Percentiles rank a stretch among this genome's conserved stretches.
Evolutionary conservation across 2,113 vertebrate species (phyloP).

Genomic region (Neotragus moschatus): DNA sequence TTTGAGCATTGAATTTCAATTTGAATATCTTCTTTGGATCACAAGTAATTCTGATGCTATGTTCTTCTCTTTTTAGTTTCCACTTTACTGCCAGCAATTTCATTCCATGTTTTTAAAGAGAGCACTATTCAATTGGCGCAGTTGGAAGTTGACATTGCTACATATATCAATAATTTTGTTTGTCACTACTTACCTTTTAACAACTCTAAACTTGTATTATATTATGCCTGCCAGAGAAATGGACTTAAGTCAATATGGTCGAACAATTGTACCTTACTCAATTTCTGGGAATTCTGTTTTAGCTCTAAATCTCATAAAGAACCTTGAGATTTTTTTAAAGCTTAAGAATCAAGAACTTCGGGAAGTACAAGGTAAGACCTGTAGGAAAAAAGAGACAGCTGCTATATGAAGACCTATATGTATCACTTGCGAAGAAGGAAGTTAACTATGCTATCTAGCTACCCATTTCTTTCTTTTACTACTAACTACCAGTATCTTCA

Average conservation of each 20-base stretch:
- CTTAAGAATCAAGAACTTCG: constrained; percentile 75
- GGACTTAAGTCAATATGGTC: constrained; percentile 86
- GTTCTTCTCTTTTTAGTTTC: constrained; percentile 79
- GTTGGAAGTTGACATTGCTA: constrained; percentile 94
- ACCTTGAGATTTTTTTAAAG: constrained; percentile 83
- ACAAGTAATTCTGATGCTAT: neutral
- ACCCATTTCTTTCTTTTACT: neutral
- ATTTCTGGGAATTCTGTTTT: constrained; percentile 71
- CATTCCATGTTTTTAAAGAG: constrained; percentile 96
- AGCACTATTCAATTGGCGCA: constrained; percentile 93
- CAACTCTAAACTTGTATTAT: constrained; percentile 80
- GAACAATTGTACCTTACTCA: constrained; percentile 88
- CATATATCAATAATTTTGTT: constrained; percentile 92
- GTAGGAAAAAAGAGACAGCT: neutral
- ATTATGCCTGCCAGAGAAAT: constrained; percentile 82
- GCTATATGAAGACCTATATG: neutral
- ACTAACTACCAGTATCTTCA: neutral
- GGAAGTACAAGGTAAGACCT: constrained; percentile 86
- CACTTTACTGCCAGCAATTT: constrained; percentile 93
- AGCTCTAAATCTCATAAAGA: constrained; percentile 76
- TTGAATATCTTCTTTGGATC: neutral
- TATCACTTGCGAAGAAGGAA: neutral
- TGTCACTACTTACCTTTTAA: constrained; percentile 88
- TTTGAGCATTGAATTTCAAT: neutral
- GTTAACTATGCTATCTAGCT: neutral